These are phyloP conservation scores for Eugnorisma glareosa DNA, from an alignment of 2,888 invertebrate genomes.

Conservation along the genomic window DNA sequence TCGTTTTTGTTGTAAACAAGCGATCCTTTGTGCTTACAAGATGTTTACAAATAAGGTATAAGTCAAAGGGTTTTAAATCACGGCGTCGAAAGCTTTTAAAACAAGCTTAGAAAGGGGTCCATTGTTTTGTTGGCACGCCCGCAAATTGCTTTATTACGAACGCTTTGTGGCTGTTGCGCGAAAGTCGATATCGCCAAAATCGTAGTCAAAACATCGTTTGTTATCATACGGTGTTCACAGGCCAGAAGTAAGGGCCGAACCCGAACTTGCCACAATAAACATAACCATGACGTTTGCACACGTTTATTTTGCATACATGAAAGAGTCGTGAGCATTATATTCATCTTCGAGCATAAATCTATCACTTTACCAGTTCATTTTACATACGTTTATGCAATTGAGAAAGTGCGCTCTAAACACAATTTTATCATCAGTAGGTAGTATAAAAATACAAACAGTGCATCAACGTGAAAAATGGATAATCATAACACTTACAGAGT, in stretches of 20 bases:
- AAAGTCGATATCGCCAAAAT: constrained; percentile 88
- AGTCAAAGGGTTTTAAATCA: constrained; percentile 90
- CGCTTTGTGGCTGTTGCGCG: constrained; percentile 81
- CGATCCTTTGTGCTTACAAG: constrained; percentile 84
- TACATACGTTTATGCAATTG: constrained; percentile 56
- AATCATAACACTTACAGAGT: constrained; percentile 78
- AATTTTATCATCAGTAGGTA: constrained; percentile 66
- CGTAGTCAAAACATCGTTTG: constrained; percentile 87
- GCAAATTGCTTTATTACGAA: constrained; percentile 90
- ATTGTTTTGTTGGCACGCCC: constrained; percentile 89
- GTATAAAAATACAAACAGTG: constrained; percentile 74
- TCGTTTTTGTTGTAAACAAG: constrained; percentile 83
- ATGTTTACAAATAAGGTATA: constrained; percentile 89
- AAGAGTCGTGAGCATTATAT: constrained; percentile 63
- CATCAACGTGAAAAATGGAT: constrained; percentile 72
- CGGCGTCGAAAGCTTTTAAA: constrained; percentile 90
- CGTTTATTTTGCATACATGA: constrained; percentile 58
- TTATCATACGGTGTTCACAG: constrained; percentile 78
- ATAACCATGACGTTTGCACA: constrained; percentile 52
- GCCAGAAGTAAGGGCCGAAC: constrained; percentile 54
- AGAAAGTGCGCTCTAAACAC: constrained; percentile 62
- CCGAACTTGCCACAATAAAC: constrained; percentile 64
- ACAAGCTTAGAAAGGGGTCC: constrained; percentile 87
- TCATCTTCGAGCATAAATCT: constrained; percentile 70
- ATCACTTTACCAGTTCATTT: constrained; percentile 66